phyloP scores from a whole-genome alignment of 2,888 invertebrate species.

The Rhabditoides inermis region DNA sequence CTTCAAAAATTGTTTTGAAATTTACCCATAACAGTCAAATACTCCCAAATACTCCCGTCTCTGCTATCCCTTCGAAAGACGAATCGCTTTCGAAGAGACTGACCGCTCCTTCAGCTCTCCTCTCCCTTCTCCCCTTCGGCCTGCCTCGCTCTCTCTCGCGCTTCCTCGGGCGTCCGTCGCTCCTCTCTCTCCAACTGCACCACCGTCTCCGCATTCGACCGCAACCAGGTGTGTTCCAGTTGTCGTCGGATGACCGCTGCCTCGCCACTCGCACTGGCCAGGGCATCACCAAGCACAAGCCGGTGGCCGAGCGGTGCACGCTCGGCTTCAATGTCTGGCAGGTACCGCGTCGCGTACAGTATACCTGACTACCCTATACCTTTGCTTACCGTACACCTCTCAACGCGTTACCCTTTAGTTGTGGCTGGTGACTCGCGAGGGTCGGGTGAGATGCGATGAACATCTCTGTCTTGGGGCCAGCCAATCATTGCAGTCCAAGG shows the following conservation, averaged over 20 bases:
- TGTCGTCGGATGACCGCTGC: not conserved
- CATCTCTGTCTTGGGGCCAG: conserved; percentile 48
- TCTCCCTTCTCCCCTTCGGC: not conserved
- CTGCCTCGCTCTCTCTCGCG: not conserved
- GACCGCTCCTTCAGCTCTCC: not conserved
- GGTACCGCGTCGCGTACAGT: no score
- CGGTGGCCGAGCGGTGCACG: conserved; percentile 45
- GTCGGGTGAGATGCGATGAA: conserved; percentile 47
- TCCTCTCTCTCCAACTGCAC: no score
- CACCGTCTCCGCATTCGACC: conserved; percentile 3
- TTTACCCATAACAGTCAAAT: no score
- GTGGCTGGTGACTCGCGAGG: conserved; percentile 43
- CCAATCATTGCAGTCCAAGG: no score
- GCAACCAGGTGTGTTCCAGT: conserved; percentile 1
- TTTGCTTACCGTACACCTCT: no score
- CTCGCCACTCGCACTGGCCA: no score
- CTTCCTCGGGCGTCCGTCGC: not conserved
- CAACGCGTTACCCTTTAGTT: conserved; percentile 38
- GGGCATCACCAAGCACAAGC: no score
- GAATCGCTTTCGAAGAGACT: not conserved
- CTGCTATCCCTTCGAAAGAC: not conserved
- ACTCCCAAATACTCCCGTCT: not conserved
- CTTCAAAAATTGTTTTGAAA: no score
- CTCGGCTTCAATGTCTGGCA: conserved; percentile 53
- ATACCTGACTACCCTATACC: no score